A percentile compares a stretch with the other conserved stretches of the same genome.
phyloP scores from a whole-genome alignment of 2,888 invertebrate species.

The Synanthedon tipuliformis region DNA sequence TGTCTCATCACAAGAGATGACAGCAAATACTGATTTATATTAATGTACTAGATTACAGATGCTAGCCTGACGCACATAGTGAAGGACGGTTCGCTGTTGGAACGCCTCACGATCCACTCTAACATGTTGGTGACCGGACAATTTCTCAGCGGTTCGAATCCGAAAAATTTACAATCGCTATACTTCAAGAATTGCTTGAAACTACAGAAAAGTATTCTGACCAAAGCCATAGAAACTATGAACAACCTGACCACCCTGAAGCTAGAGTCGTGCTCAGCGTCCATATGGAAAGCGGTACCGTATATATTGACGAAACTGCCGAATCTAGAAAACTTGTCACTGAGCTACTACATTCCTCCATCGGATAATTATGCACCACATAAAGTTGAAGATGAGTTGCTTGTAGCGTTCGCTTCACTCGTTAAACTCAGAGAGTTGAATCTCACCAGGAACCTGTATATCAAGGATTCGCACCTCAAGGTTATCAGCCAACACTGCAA shows the following conservation, averaged over 20 bases:
- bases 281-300: constrained; percentile 53
- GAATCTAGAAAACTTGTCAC: constrained; percentile 41
- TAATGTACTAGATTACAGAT: constrained; percentile 44
- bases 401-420: constrained; percentile 44
- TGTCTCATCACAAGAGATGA: neutral
- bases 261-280: constrained; percentile 42
- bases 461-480: constrained; percentile 65
- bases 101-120: constrained; percentile 41
- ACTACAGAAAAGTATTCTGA: constrained; percentile 47
- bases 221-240: constrained; percentile 37
- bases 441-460: constrained; percentile 50
- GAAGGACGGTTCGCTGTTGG: constrained; percentile 41
- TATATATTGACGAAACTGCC: constrained; percentile 42
- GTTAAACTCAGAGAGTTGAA: constrained; percentile 53
- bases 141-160: constrained; percentile 41
- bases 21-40: neutral
- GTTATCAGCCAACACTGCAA: constrained; percentile 56
- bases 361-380: constrained; percentile 22
- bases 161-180: constrained; percentile 32
- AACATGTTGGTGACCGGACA: constrained; percentile 55
- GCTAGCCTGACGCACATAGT: constrained; percentile 48
- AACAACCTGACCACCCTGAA: constrained; percentile 37
- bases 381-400: constrained; percentile 32
- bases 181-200: constrained; percentile 57
- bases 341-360: constrained; percentile 42